Evolutionary conservation across 2,113 vertebrate species (phyloP).

Genomic region (Argyrosomus japonicus): DNA sequence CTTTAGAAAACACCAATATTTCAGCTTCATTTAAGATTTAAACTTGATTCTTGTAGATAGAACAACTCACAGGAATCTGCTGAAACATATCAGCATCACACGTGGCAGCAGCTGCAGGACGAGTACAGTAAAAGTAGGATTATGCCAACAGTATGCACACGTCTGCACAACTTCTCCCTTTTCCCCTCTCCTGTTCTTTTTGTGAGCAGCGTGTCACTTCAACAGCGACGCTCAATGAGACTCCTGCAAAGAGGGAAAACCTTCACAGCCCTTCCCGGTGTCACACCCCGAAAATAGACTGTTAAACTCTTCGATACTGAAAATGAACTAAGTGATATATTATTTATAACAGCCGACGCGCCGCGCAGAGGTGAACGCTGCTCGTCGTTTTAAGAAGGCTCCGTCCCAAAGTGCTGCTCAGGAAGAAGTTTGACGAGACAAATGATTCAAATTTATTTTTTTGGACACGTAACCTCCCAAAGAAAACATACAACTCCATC

Average conservation of each 20-base stretch:
- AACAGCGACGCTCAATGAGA: constrained; percentile 31
- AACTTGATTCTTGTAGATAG: too few relatives aligned
- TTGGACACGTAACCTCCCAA: neutral
- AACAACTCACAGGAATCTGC: too few relatives aligned
- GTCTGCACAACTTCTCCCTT: neutral
- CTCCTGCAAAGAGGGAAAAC: constrained; percentile 19
- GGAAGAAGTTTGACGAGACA: neutral
- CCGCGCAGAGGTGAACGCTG: constrained; percentile 23
- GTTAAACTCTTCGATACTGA: constrained; percentile 43
- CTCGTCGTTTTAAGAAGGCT: neutral
- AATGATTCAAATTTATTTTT: neutral
- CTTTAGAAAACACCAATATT: neutral
- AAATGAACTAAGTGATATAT: constrained; percentile 49
- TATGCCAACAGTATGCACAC: neutral
- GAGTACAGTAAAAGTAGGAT: neutral
- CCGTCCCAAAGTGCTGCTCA: constrained; percentile 14
- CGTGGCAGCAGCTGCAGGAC: neutral
- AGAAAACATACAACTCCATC: neutral
- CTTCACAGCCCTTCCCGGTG: constrained; percentile 48
- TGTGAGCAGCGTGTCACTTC: constrained; percentile 27
- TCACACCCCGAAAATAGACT: constrained; percentile 62
- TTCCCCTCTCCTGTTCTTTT: neutral
- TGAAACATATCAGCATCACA: neutral
- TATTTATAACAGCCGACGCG: constrained; percentile 46
- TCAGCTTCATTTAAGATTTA: too few relatives aligned